phyloP scores from a whole-genome alignment of 2,888 invertebrate genomes.

The Ashinkailepas kermadecensis region DNA sequence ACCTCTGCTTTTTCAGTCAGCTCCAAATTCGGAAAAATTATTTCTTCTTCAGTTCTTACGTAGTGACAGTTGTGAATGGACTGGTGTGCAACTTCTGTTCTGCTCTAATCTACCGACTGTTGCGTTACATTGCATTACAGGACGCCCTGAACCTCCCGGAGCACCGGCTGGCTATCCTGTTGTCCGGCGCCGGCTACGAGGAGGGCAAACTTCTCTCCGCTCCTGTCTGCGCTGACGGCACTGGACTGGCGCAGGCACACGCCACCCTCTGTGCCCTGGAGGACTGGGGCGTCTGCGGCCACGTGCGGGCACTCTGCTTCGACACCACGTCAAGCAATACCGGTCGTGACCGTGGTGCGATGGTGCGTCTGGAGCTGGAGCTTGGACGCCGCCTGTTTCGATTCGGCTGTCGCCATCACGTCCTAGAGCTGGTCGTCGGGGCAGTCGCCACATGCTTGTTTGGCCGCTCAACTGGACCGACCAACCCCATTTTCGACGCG shows the following conservation, averaged over 20 bases:
- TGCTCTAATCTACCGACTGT: too few relatives aligned
- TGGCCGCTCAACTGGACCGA: slow-evolving; percentile 5
- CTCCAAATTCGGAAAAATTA: too few relatives aligned
- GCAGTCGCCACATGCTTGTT: slow-evolving; percentile 19
- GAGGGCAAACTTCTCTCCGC: background rate
- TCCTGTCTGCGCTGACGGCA: background rate
- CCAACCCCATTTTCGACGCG: background rate
- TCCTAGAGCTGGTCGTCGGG: slow-evolving; percentile 16
- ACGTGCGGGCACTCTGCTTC: slow-evolving; percentile 19
- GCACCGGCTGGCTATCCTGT: slow-evolving; percentile 12
- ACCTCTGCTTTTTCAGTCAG: too few relatives aligned
- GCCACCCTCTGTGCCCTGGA: background rate
- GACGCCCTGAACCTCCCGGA: background rate
- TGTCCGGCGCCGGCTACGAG: background rate
- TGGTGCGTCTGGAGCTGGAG: slow-evolving; percentile 1
- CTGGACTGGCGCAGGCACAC: slow-evolving; percentile 17
- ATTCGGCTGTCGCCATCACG: slow-evolving; percentile 25
- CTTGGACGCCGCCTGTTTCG: slow-evolving; percentile 14
- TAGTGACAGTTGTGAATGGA: too few relatives aligned
- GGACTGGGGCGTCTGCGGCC: slow-evolving; percentile 15
- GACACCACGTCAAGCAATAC: slow-evolving; percentile 24
- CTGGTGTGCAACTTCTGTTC: too few relatives aligned
- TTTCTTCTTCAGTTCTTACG: too few relatives aligned
- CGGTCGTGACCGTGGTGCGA: slow-evolving; percentile 9
- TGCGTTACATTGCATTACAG: too few relatives aligned